Conservation (phyloP, 2,113 vertebrate genomes). For the Amphilophus citrinellus region DNA sequence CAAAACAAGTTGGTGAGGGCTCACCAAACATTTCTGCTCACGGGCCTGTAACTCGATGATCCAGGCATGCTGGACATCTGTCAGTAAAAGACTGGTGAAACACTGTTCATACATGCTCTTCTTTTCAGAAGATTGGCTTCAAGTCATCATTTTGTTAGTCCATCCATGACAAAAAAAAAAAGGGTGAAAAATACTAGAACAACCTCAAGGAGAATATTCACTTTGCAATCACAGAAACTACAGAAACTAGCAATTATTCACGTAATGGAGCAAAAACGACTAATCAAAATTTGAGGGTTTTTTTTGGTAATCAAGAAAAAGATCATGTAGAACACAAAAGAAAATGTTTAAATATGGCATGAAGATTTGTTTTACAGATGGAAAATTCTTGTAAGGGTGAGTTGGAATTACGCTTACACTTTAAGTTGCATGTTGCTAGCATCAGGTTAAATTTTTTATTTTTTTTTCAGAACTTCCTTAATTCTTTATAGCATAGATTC, state of each 20-base stretch:
- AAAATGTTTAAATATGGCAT: not conserved
- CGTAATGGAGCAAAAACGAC: not conserved
- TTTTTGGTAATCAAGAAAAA: not conserved
- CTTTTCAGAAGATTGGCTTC: not conserved
- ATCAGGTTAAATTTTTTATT: accelerated
- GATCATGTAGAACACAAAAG: not conserved
- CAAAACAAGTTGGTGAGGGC: not conserved
- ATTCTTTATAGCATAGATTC: too few relatives aligned
- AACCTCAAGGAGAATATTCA: not conserved
- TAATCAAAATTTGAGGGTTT: not conserved
- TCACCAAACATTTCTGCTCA: too few relatives aligned
- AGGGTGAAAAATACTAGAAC: not conserved
- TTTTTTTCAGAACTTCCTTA: not conserved
- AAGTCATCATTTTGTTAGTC: not conserved
- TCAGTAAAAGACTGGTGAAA: not conserved
- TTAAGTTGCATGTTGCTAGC: not conserved
- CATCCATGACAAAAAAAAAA: not conserved
- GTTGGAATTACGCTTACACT: not conserved
- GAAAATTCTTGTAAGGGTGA: not conserved
- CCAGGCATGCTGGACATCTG: not conserved
- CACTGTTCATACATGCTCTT: not conserved
- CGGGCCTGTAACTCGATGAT: not conserved
- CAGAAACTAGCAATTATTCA: not conserved
- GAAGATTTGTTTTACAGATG: not conserved
- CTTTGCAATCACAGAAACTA: not conserved